phyloP scores from a whole-genome alignment of 1,140 invertebrate species.

The Pissodes strobi region DNA sequence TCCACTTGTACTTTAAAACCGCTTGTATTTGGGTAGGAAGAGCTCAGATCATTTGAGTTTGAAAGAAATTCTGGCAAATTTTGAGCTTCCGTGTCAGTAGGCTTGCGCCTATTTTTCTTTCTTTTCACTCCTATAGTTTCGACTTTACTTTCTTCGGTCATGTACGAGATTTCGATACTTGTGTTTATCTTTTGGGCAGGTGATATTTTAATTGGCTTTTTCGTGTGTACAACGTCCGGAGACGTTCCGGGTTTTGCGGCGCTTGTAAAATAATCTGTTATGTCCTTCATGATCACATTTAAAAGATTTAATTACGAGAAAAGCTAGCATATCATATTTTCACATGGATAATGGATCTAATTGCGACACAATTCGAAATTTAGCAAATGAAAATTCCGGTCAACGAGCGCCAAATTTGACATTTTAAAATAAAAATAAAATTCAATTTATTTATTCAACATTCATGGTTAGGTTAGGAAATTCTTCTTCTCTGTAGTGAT shows the following conservation, averaged over 20 bases:
- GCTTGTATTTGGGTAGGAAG: constrained; percentile 34
- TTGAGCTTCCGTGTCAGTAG: constrained; percentile 35
- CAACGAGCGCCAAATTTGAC: too few relatives aligned
- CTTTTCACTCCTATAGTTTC: constrained; percentile 5
- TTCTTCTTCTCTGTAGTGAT: too few relatives aligned
- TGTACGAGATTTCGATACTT: not conserved
- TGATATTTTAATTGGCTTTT: not conserved
- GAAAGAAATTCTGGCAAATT: constrained; percentile 36
- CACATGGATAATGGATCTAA: too few relatives aligned
- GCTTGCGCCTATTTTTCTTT: constrained; percentile 31
- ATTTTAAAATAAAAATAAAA: too few relatives aligned
- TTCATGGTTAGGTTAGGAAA: too few relatives aligned
- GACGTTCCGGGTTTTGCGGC: constrained; percentile 11
- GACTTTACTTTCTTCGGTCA: not conserved
- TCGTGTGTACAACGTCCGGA: not conserved
- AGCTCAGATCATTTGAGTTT: constrained; percentile 27
- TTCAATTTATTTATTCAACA: too few relatives aligned
- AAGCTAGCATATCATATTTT: too few relatives aligned
- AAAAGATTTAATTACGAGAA: too few relatives aligned
- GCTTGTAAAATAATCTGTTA: constrained; percentile 35
- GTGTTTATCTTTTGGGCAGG: not conserved
- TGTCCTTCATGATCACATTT: constrained; percentile 29
- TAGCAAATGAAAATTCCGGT: too few relatives aligned
- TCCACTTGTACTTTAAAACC: not conserved
- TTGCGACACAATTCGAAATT: too few relatives aligned